phyloP scores from a whole-genome alignment of 1,140 invertebrate species.

The Diprion similis region DNA sequence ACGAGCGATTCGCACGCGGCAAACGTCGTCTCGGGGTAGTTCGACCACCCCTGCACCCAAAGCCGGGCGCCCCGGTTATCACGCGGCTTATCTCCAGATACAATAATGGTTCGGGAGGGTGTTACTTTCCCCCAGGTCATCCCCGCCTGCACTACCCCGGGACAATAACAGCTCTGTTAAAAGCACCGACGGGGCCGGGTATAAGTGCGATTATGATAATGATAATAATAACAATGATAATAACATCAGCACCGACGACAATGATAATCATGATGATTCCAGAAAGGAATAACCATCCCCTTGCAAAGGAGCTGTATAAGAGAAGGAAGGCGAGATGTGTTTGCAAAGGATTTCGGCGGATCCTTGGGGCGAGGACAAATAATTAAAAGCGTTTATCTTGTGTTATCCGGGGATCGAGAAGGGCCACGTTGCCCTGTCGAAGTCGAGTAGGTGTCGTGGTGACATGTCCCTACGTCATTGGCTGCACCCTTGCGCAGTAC shows the following conservation, averaged over 20 bases:
- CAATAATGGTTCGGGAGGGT: conserved; percentile 46
- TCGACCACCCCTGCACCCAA: conserved; percentile 14
- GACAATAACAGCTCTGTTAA: conserved; percentile 45
- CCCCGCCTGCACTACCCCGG: not conserved
- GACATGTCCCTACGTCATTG: too few relatives aligned
- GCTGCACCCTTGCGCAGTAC: too few relatives aligned
- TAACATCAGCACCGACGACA: conserved; percentile 3
- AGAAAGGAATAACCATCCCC: not conserved
- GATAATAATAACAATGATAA: conserved; percentile 12
- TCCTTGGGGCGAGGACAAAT: conserved; percentile 34
- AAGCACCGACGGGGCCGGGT: conserved; percentile 24
- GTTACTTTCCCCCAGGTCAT: conserved; percentile 22
- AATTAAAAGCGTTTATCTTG: conserved; percentile 48
- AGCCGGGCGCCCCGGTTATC: conserved; percentile 39
- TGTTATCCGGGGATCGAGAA: conserved; percentile 21
- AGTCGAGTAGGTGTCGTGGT: too few relatives aligned
- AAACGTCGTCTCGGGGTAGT: conserved; percentile 28
- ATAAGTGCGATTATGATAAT: conserved; percentile 10
- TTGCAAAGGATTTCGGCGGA: conserved; percentile 10
- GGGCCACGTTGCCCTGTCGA: too few relatives aligned
- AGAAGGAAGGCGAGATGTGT: not conserved
- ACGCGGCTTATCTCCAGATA: conserved; percentile 47
- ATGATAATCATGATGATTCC: not conserved
- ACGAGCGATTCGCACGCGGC: conserved; percentile 42
- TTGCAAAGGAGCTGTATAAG: not conserved